Base-by-base conservation (phyloP, 2,888 invertebrate genomes). In the Drosophila pseudotakahashii region DNA sequence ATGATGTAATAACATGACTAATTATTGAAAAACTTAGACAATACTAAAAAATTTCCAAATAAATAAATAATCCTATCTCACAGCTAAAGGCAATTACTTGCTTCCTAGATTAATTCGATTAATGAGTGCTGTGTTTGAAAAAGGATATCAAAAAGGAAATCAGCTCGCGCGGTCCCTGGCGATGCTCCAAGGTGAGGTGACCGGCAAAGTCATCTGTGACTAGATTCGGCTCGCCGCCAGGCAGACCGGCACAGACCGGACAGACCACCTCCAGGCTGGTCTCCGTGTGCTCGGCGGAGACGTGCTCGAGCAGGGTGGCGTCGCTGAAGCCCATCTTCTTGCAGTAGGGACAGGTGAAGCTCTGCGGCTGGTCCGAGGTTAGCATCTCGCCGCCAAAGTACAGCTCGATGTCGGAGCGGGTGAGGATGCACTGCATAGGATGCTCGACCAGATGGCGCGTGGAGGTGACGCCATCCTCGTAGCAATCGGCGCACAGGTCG, bases 401-500 rank as follows among this genome's bases (percentile, higher is more conserved):
- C 80, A 98, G 93, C 93, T 98, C 98, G 94, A 97, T 98, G 93
- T 99, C 99, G 92, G 97, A 95, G 93, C 98, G 95, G 84, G 99
- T 98, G 91, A 99, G 95, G 90, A 99, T 98, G 93, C 99, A 99
- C 94, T 99, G 99, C 97, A 99, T 98, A 68, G 99, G 98, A 94
- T 99, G 99, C 93, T 98, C 98, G 88, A 96, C 96, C 83, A 97
- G 96, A 93, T 99, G 99, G 89, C 98, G 95, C 81, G 97, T 97
- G 88, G 97, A 97, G 76, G 96, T 97, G 78, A 97, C 97, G 89
- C 97, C 97, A 88, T 96, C 95, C 92, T 99, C 98, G 93, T 97
- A 98, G 93, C 99, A 99, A 89, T 96, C 95, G 90, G 98, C 97
- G 94, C 99, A 99, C 90, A 99, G 94, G 94, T 99, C 99, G 94